Evolutionary conservation across 2,888 invertebrate species (phyloP).

Genomic region (Spilarctia lutea): DNA sequence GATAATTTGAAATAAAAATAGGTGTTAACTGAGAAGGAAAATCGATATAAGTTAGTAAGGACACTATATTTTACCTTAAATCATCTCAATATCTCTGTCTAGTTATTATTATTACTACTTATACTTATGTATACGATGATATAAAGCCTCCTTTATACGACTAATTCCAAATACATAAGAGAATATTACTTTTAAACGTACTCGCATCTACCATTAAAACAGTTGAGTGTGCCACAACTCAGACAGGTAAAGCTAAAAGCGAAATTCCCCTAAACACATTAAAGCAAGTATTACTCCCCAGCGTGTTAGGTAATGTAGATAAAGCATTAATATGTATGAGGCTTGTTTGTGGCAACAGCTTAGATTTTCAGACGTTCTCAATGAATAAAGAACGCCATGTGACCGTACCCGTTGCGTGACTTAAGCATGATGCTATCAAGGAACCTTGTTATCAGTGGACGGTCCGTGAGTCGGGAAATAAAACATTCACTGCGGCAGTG

Average conservation of each 20-base stretch:
- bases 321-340: slow-evolving; percentile 85
- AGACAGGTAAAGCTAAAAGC: slow-evolving; percentile 71
- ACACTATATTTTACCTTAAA: too few relatives aligned
- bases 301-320: slow-evolving; percentile 77
- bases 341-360: slow-evolving; percentile 77
- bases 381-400: slow-evolving; percentile 74
- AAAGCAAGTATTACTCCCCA: slow-evolving; percentile 68
- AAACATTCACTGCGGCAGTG: slow-evolving; percentile 64
- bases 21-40: too few relatives aligned
- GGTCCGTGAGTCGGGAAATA: slow-evolving; percentile 71
- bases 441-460: slow-evolving; percentile 69
- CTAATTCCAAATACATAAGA: neutral
- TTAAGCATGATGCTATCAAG: slow-evolving; percentile 66
- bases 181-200: slow-evolving; percentile 8
- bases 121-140: neutral
- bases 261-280: slow-evolving; percentile 76
- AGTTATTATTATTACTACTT: too few relatives aligned
- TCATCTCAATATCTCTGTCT: too few relatives aligned
- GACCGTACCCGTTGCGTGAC: slow-evolving; percentile 65
- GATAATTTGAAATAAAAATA: too few relatives aligned
- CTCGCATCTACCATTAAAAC: slow-evolving; percentile 12
- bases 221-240: slow-evolving; percentile 50
- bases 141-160: neutral
- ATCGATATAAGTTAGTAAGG: too few relatives aligned
- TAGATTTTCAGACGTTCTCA: slow-evolving; percentile 76